A percentile compares a stretch with the other conserved stretches of the same genome.
Evolutionary conservation across 2,113 vertebrate species (phyloP).

Genomic region (Pithys albifrons): DNA sequence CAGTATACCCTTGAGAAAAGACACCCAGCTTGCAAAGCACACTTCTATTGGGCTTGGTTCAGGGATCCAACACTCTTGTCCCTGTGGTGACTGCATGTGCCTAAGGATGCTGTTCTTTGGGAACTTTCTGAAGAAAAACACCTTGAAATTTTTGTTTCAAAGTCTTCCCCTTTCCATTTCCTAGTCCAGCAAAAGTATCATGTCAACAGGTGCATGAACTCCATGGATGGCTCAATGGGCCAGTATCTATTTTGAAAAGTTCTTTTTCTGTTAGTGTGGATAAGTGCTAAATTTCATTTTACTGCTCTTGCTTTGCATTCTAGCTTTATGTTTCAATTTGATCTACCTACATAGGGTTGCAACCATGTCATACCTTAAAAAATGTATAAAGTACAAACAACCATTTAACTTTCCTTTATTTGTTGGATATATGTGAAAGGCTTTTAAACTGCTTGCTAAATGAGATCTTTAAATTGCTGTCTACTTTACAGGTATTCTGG

Average conservation of each 20-base stretch:
- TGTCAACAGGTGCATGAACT: not conserved
- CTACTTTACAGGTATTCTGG: constrained; percentile 52
- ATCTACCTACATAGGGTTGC: not conserved
- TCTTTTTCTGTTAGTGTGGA: not conserved
- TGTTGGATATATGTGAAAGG: constrained; percentile 57
- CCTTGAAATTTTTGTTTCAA: not conserved
- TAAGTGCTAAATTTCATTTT: not conserved
- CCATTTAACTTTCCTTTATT: constrained; percentile 60
- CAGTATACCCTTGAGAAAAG: not conserved
- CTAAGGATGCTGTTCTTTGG: not conserved
- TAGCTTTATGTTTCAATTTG: constrained; percentile 10
- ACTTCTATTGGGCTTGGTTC: fast-evolving
- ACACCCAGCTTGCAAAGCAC: not conserved
- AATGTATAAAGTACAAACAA: not conserved
- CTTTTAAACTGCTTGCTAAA: constrained; percentile 67
- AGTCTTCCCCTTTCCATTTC: not conserved
- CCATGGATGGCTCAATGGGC: not conserved
- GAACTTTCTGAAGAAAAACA: not conserved
- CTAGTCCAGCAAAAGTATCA: not conserved
- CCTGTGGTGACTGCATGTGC: fast-evolving
- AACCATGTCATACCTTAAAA: constrained; percentile 6
- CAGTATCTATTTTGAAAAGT: not conserved
- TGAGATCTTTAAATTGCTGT: constrained; percentile 59
- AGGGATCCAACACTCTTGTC: not conserved
- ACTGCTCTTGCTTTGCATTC: not conserved